phyloP scores from a whole-genome alignment of 2,888 invertebrate genomes.

The Corythucha ciliata region DNA sequence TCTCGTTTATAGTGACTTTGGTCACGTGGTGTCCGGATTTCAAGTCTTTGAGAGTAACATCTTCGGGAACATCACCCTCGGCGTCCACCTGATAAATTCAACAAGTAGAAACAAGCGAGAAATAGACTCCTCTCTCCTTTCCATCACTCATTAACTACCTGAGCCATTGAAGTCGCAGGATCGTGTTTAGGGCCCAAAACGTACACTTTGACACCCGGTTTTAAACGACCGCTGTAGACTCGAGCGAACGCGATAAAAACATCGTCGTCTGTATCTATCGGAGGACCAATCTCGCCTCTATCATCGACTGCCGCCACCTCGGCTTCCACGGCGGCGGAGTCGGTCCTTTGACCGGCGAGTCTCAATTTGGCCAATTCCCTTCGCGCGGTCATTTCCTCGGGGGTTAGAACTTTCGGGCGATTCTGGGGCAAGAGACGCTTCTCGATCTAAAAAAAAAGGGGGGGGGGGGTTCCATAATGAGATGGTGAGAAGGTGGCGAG shows the following conservation, averaged over 20 bases:
- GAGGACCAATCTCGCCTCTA: constrained; percentile 14
- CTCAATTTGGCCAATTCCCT: constrained; percentile 57
- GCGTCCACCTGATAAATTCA: constrained; percentile 30
- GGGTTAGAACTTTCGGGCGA: constrained; percentile 63
- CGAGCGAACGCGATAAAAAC: constrained; percentile 86
- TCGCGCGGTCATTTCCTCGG: constrained; percentile 60
- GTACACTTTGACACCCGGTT: constrained; percentile 65
- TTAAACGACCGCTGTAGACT: constrained; percentile 79
- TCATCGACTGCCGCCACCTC: constrained; percentile 15
- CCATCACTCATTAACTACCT: constrained; percentile 36
- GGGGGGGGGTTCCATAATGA: too few relatives aligned
- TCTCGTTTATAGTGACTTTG: constrained; percentile 53
- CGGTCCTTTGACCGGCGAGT: constrained; percentile 46
- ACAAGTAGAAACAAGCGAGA: not conserved
- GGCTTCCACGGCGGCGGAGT: constrained; percentile 32
- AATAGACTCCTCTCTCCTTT: too few relatives aligned
- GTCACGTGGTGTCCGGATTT: constrained; percentile 57
- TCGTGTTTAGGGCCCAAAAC: constrained; percentile 83
- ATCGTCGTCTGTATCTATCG: too few relatives aligned
- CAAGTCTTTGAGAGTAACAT: constrained; percentile 51
- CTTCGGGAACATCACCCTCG: constrained; percentile 36
- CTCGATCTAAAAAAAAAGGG: constrained; percentile 48
- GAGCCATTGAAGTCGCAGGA: constrained; percentile 50
- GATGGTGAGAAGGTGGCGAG: too few relatives aligned
- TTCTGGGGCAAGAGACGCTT: constrained; percentile 66